Evolutionary conservation across 1,140 invertebrate species (phyloP).

Genomic region (Aphelinus atriplicis): DNA sequence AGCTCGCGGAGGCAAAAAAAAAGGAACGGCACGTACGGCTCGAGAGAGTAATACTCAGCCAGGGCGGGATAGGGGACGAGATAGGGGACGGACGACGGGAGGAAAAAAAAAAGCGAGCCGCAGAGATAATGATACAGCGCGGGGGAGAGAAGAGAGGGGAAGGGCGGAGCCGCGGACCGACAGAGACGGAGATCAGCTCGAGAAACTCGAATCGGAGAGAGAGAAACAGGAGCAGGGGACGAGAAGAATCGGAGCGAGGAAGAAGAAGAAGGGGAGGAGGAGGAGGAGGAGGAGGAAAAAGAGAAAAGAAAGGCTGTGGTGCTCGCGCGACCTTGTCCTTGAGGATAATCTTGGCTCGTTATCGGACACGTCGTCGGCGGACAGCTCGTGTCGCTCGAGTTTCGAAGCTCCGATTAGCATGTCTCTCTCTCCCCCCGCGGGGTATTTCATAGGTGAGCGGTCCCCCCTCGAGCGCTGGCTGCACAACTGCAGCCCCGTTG

Average conservation of each 20-base stretch:
- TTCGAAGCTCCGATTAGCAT: constrained; percentile 19
- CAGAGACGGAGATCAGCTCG: too few species aligned
- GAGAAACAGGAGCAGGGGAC: too few species aligned
- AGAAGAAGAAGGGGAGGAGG: neutral
- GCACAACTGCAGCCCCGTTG: too few species aligned
- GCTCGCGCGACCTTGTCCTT: constrained; percentile 59
- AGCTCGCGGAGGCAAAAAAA: neutral
- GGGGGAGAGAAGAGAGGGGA: neutral
- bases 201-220: too few species aligned
- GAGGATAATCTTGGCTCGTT: constrained; percentile 62
- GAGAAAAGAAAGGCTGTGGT: neutral
- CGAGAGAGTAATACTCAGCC: too few species aligned
- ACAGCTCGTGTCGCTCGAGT: constrained; percentile 22
- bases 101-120: constrained; percentile 1
- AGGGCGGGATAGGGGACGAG: neutral
- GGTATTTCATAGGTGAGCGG: too few species aligned
- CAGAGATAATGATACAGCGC: constrained; percentile 22
- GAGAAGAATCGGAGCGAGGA: neutral
- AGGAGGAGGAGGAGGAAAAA: constrained; percentile 4
- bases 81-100: constrained; percentile 16
- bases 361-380: constrained; percentile 58
- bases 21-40: neutral
- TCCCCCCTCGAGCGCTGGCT: too few species aligned
- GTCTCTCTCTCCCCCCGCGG: neutral
- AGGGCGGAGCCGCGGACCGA: neutral